phyloP scores from a whole-genome alignment of 2,888 invertebrate genomes.

The Pyralis farinalis region DNA sequence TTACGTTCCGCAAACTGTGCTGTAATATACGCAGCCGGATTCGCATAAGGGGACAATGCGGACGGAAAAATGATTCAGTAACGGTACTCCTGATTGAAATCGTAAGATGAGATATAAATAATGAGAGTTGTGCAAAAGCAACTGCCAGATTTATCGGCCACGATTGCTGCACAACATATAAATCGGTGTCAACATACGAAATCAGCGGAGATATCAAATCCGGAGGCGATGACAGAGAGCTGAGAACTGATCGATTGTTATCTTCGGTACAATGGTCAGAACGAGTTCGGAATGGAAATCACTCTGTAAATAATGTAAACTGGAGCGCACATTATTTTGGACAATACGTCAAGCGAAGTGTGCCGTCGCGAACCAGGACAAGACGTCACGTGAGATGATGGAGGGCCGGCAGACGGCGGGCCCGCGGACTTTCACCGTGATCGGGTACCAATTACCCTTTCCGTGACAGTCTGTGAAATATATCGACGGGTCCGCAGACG shows the following conservation, averaged over 20 bases:
- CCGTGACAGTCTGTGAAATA: slow-evolving; percentile 24
- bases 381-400: slow-evolving; percentile 35
- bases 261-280: slow-evolving; percentile 2
- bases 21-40: slow-evolving; percentile 33
- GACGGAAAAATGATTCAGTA: slow-evolving; percentile 27
- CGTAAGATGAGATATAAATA: slow-evolving; percentile 19
- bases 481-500: slow-evolving; percentile 30
- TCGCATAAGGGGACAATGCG: slow-evolving; percentile 31
- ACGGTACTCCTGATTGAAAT: slow-evolving; percentile 42
- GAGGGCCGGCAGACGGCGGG: slow-evolving; percentile 29
- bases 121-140: slow-evolving; percentile 4
- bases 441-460: slow-evolving; percentile 53
- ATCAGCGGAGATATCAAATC: not conserved
- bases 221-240: not conserved
- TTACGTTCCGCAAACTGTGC: slow-evolving; percentile 32
- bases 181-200: not conserved
- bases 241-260: slow-evolving; percentile 6
- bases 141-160: slow-evolving; percentile 1
- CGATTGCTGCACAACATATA: not conserved
- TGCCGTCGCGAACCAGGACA: slow-evolving; percentile 27
- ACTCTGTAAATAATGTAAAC: slow-evolving; percentile 9
- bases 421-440: slow-evolving; percentile 55
- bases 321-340: slow-evolving; percentile 10
- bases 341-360: slow-evolving; percentile 13
- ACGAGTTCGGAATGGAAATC: slow-evolving; percentile 6